Evolutionary conservation across 2,888 invertebrate genomes (phyloP), one percentile per base, ranked within the genome.

Genomic region (Panopea generosa): DNA sequence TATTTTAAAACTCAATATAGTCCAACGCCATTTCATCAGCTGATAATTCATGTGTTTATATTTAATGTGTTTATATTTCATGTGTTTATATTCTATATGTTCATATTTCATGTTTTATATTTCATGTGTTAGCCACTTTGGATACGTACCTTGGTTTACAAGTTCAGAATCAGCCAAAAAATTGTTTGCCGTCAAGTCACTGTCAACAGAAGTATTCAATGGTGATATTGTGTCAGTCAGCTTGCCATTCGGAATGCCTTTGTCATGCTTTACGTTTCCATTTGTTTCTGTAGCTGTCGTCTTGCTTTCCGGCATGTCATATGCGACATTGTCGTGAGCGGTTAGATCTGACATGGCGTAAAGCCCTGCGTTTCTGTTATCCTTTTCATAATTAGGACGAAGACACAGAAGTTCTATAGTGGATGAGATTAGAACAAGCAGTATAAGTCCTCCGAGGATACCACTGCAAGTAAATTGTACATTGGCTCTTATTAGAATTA

Each of bases 391-490:
- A 1, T 27, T 26, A n/a, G 52, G 45, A 20, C 49, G 57, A 45
- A 24, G 56, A 49, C 24, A 65, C 18, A 57, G 18, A 0, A 76
- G 45, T 18, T 80, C 80, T n/a, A 80, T 38, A 0, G 55, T n/a
- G 6, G 80, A 70, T 2, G 69, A 76, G 14, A 76, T 20, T 6
- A 80, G 14, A 20, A 76, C 73, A 0, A 80, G 47, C 4, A 65
- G 56, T 1, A 61, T 45, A 0, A 80, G 63, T 0, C 47, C 70
- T 14, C 73, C 73, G 3, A 80, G 53, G 11, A 80, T 72, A 45
- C 72, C 62, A 3, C 80, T 79, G 63, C 2, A 68, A 68, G 2
- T n/a, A n/a, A n/a, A n/a, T n/a, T n/a, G n/a, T n/a, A n/a, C n/a
- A n/a, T n/a, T n/a, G n/a, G n/a, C n/a, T n/a, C n/a, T n/a, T n/a